Conservation (phyloP, 2,888 invertebrate genomes). For the Meliscaeva auricollis region DNA sequence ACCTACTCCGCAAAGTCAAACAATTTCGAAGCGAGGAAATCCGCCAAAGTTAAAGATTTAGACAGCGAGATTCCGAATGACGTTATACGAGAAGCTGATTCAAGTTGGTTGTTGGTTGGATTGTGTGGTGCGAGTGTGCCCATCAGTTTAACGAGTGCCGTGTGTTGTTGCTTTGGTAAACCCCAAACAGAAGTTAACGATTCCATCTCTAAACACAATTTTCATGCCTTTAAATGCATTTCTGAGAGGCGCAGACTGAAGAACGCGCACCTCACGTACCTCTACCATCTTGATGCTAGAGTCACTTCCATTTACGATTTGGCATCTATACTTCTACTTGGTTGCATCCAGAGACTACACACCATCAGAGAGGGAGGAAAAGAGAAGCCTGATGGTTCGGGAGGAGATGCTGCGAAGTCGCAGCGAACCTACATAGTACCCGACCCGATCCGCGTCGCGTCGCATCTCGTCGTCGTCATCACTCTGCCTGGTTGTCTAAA, state of each 20-base stretch:
- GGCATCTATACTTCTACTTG: constrained; percentile 46
- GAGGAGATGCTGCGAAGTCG: not conserved
- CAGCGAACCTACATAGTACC: not conserved
- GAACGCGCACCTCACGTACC: constrained; percentile 71
- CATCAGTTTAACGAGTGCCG: constrained; percentile 33
- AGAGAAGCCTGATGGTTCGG: too few species aligned
- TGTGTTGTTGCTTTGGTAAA: constrained; percentile 3
- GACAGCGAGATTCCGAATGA: constrained; percentile 53
- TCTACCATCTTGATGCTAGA: constrained; percentile 69
- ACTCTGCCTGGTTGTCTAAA: constrained; percentile 72
- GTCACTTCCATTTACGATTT: constrained; percentile 74
- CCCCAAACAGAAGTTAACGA: constrained; percentile 70
- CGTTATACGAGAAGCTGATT: constrained; percentile 11
- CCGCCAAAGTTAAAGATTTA: constrained; percentile 61
- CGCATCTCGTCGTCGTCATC: constrained; percentile 46
- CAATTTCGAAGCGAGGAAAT: constrained; percentile 44
- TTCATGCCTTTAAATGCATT: constrained; percentile 71
- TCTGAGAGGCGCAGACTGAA: constrained; percentile 44
- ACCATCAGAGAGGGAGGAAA: not conserved
- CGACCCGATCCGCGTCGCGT: not conserved
- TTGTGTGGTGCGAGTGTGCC: constrained; percentile 16
- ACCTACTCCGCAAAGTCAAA: constrained; percentile 6
- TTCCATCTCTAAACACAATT: constrained; percentile 73
- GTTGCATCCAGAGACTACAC: not conserved
- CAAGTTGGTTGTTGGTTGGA: not conserved